Percentiles rank a stretch among this genome's conserved stretches.
phyloP scores from a whole-genome alignment of 2,797 vertebrate genomes.

The Psittacula derbiana region DNA sequence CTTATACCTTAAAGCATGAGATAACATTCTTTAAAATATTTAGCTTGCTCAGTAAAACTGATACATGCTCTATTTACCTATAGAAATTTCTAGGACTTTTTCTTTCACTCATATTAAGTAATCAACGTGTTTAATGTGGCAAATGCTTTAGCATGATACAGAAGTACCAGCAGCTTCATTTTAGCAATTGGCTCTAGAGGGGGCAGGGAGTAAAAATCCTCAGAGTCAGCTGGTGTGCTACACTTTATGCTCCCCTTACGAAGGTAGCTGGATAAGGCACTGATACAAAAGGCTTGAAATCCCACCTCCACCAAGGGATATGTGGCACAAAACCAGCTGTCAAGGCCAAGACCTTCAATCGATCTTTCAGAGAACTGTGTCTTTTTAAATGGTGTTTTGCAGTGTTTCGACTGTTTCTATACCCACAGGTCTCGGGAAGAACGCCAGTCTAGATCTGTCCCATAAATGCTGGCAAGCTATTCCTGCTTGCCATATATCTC shows the following conservation, averaged over 20 bases:
- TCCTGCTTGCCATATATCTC: accelerated
- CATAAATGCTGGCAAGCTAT: accelerated
- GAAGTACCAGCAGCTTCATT: background rate
- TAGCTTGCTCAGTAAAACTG: background rate
- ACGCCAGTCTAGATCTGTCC: background rate
- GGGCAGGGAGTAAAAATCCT: background rate
- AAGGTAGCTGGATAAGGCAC: accelerated
- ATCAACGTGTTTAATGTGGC: too few species aligned
- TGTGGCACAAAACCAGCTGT: background rate
- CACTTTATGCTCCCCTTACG: background rate
- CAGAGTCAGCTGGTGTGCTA: background rate
- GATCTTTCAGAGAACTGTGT: background rate
- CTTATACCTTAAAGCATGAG: background rate
- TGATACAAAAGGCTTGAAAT: background rate
- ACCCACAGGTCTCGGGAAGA: accelerated
- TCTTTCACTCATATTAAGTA: background rate
- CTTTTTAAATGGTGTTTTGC: background rate
- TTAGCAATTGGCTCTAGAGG: background rate
- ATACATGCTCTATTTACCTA: background rate
- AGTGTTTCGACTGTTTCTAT: accelerated
- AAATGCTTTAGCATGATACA: background rate
- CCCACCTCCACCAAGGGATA: background rate
- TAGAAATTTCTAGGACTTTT: background rate
- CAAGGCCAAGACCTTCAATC: accelerated
- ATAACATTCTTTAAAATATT: background rate